Conservation (phyloP, 2,113 vertebrate genomes). For the Nothoprocta pentlandii region DNA sequence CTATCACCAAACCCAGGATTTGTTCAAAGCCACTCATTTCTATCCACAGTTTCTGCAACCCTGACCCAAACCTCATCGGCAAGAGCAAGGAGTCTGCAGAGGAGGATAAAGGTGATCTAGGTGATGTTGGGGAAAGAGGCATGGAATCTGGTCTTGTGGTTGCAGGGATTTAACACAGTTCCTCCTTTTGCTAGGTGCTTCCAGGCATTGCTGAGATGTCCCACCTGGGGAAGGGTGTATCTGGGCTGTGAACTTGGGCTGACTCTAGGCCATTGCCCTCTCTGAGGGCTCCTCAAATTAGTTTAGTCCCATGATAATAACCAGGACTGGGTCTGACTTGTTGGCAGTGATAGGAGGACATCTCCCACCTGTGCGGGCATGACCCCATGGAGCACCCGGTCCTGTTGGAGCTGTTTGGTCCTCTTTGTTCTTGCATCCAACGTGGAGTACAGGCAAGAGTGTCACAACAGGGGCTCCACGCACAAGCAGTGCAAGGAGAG, state of each 20-base stretch:
- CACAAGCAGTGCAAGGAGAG: no score
- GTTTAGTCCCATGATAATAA: not conserved
- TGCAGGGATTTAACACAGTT: not conserved
- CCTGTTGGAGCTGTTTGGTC: not conserved
- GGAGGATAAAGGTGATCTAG: not conserved
- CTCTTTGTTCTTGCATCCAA: not conserved
- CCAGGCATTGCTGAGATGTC: not conserved
- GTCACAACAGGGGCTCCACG: not conserved
- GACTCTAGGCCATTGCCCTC: not conserved
- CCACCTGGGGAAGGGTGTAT: not conserved
- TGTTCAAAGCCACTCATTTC: not conserved
- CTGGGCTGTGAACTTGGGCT: not conserved
- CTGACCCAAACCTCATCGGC: not conserved
- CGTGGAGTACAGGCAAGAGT: not conserved
- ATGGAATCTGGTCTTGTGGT: not conserved
- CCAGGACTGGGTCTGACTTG: rapidly evolving
- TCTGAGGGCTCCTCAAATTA: not conserved
- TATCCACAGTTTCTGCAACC: not conserved
- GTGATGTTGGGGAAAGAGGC: not conserved
- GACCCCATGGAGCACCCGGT: not conserved
- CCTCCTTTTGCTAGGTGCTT: not conserved
- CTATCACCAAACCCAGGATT: not conserved
- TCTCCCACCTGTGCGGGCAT: not conserved
- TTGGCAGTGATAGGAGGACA: not conserved
- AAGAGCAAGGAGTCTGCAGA: not conserved